Percentiles rank a stretch among this genome's conserved stretches.
These are phyloP conservation scores for Dermolepida albohirtum DNA, from an alignment of 2,888 invertebrate genomes.

Conservation along the genomic window DNA sequence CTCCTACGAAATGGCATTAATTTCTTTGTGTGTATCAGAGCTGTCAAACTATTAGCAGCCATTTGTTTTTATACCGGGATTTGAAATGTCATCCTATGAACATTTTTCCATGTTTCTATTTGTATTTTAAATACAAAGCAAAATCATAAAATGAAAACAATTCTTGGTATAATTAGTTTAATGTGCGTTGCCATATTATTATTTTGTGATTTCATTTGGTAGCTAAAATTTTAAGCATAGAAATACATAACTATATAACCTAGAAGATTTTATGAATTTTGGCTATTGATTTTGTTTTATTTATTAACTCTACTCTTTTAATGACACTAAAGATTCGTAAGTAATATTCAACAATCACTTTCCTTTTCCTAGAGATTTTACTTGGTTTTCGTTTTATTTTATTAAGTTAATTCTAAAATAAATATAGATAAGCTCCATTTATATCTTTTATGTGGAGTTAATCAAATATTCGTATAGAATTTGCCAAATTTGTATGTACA, in stretches of 20 bases:
- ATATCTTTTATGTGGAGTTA: slow-evolving; percentile 5
- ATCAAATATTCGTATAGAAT: not conserved
- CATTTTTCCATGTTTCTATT: slow-evolving; percentile 51
- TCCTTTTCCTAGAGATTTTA: not conserved
- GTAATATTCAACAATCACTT: slow-evolving; percentile 26
- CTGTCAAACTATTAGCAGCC: slow-evolving; percentile 70
- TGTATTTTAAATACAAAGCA: slow-evolving; percentile 43
- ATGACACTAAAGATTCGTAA: slow-evolving; percentile 45
- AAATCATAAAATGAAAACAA: slow-evolving; percentile 14
- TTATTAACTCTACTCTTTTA: slow-evolving; percentile 34
- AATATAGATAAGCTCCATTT: slow-evolving; percentile 17
- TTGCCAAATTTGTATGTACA: not conserved
- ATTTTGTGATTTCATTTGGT: not conserved
- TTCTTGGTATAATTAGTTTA: not conserved
- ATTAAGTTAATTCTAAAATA: slow-evolving; percentile 21
- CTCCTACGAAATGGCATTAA: slow-evolving; percentile 40
- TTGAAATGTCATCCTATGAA: slow-evolving; percentile 64
- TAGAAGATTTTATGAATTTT: slow-evolving; percentile 35
- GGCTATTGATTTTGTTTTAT: slow-evolving; percentile 44
- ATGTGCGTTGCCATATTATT: not conserved
- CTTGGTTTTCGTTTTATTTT: slow-evolving; percentile 18
- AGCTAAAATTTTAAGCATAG: slow-evolving; percentile 4
- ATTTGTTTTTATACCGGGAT: slow-evolving; percentile 67
- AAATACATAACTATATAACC: slow-evolving; percentile 40
- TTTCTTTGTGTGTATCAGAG: slow-evolving; percentile 68